These are phyloP conservation scores for Diachasma alloeum DNA, from an alignment of 1,140 invertebrate genomes.

Conservation along the genomic window DNA sequence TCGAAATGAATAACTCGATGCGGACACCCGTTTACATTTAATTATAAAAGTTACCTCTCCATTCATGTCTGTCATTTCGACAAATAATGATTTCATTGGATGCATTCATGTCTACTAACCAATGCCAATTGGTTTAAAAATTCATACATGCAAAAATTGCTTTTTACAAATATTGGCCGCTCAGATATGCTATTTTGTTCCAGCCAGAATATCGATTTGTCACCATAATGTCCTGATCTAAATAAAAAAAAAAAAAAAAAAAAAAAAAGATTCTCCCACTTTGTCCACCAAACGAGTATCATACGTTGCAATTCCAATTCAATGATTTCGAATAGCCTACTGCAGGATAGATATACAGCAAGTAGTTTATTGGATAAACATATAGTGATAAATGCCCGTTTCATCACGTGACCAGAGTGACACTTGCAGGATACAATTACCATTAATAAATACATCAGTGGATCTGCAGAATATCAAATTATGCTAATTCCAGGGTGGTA, in stretches of 20 bases:
- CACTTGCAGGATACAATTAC: slow-evolving; percentile 21
- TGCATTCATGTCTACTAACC: not conserved
- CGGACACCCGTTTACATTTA: slow-evolving; percentile 53
- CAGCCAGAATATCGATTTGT: not conserved
- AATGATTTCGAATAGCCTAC: not conserved
- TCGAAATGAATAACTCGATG: slow-evolving; percentile 34
- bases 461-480: slow-evolving; percentile 44
- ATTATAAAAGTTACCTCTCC: slow-evolving; percentile 38
- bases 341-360: not conserved
- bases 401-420: slow-evolving; percentile 1
- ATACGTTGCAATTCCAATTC: not conserved
- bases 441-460: slow-evolving; percentile 44
- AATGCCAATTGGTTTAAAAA: not conserved
- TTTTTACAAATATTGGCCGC: too few relatives aligned
- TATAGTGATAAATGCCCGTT: not conserved
- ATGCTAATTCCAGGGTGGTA: slow-evolving; percentile 41
- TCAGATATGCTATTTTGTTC: not conserved
- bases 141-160: too few relatives aligned
- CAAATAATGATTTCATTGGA: not conserved
- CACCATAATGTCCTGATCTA: not conserved
- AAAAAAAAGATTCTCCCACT: too few relatives aligned
- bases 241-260: too few relatives aligned
- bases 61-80: not conserved
- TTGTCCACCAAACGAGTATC: too few relatives aligned
- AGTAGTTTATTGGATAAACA: not conserved